These are phyloP conservation scores for Eristalis tenax DNA, from an alignment of 2,888 invertebrate species.

Conservation along the genomic window DNA sequence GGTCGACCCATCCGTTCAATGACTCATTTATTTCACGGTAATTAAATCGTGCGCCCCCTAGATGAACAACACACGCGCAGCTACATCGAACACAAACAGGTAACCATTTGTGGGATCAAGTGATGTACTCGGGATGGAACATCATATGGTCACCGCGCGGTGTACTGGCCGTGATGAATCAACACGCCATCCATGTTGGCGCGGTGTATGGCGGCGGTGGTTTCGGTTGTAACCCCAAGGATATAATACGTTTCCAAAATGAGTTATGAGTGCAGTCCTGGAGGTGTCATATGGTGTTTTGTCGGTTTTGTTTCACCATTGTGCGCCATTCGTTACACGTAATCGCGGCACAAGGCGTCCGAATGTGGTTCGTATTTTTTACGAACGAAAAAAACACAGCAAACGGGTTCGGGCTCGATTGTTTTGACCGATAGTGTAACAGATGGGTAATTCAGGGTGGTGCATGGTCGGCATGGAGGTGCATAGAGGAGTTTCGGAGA, in stretches of 20 bases:
- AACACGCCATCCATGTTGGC: constrained; percentile 60
- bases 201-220: neutral
- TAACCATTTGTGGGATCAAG: constrained; percentile 24
- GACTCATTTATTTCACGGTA: constrained; percentile 70
- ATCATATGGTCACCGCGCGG: constrained; percentile 58
- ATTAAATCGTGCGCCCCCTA: constrained; percentile 53
- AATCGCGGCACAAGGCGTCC: neutral
- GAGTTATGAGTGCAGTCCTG: neutral
- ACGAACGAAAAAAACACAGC: too few species aligned
- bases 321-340: neutral
- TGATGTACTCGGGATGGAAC: constrained; percentile 38
- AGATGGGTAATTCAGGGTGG: too few species aligned
- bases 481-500: too few species aligned
- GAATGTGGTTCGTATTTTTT: too few species aligned
- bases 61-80: constrained; percentile 18
- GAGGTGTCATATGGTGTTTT: neutral
- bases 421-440: too few species aligned
- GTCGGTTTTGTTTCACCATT: neutral
- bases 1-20: constrained; percentile 37
- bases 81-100: neutral
- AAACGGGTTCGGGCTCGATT: too few species aligned
- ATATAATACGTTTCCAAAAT: constrained; percentile 12
- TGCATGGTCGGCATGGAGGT: too few species aligned
- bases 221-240: constrained; percentile 47
- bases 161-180: constrained; percentile 48